Evolutionary conservation across 2,888 invertebrate species (phyloP).

Genomic region (Belgica antarctica): DNA sequence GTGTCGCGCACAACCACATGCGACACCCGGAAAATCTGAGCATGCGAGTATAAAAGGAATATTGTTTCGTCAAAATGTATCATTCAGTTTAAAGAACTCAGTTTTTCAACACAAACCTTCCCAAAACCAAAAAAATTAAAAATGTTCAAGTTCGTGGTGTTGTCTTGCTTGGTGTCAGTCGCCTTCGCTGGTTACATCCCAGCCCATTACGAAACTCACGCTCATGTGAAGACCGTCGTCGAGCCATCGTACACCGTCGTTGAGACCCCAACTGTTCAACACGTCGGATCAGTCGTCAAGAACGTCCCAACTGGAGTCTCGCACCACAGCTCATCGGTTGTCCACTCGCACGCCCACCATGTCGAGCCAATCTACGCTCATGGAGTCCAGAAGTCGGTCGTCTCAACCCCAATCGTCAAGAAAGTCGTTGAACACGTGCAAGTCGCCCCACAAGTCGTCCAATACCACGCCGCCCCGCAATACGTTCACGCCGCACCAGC

Average conservation of each 20-base stretch:
- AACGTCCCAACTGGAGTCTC: conserved; percentile 41
- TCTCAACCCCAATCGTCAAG: conserved; percentile 34
- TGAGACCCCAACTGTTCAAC: conserved; percentile 37
- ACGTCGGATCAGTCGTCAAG: conserved; percentile 32
- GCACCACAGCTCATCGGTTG: conserved; percentile 40
- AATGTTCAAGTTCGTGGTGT: conserved; percentile 44
- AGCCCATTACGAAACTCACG: neutral
- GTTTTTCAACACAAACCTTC: conserved; percentile 41
- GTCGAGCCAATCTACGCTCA: conserved; percentile 41
- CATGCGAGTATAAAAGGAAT: conserved; percentile 39
- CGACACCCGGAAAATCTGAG: conserved; percentile 16
- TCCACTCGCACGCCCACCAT: conserved; percentile 26
- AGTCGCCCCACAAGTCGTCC: conserved; percentile 8
- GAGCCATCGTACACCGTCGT: conserved; percentile 24
- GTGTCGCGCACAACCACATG: neutral
- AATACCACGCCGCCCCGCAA: neutral
- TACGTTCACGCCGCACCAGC: neutral
- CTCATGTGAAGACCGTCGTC: conserved; percentile 24
- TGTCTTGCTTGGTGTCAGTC: conserved; percentile 37
- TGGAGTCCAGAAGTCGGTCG: conserved; percentile 39
- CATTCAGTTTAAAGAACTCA: conserved; percentile 42
- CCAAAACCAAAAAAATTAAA: conserved; percentile 33
- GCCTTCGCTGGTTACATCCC: conserved; percentile 22
- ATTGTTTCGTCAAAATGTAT: conserved; percentile 40
- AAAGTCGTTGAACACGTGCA: conserved; percentile 34